phyloP scores from a whole-genome alignment of 2,113 vertebrate species.

The Chloropsis cyanopogon region DNA sequence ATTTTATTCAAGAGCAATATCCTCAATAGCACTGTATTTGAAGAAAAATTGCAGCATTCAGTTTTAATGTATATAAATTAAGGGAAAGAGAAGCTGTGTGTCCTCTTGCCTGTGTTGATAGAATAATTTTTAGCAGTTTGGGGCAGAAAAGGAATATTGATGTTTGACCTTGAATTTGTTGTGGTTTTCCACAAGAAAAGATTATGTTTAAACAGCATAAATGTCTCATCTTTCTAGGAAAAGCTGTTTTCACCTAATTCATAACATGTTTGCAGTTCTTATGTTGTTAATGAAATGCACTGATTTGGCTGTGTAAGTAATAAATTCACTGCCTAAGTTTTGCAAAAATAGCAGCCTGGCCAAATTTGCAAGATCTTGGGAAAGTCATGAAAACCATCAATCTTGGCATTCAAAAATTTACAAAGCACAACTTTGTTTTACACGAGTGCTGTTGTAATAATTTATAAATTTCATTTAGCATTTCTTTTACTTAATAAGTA shows the following conservation, averaged over 20 bases:
- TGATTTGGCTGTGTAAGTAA: conserved; percentile 44
- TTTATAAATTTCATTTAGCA: conserved; percentile 47
- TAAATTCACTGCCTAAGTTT: conserved; percentile 36
- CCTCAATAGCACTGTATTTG: neutral
- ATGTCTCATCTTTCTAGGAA: conserved; percentile 24
- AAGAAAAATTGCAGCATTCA: neutral
- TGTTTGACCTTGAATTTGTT: conserved; percentile 31
- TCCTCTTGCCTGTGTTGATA: neutral
- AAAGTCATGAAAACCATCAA: conserved; percentile 42
- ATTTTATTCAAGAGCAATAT: neutral
- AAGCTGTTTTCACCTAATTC: conserved; percentile 55
- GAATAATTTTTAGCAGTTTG: neutral
- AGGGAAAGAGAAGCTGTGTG: neutral
- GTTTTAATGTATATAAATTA: neutral
- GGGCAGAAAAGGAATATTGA: neutral
- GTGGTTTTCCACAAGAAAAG: conserved; percentile 24
- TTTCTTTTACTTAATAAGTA: conserved; percentile 27
- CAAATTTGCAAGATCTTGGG: conserved; percentile 30
- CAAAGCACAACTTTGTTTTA: conserved; percentile 47
- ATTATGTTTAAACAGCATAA: neutral
- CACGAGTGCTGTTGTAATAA: neutral
- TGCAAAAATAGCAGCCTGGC: neutral
- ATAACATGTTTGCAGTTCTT: conserved; percentile 44
- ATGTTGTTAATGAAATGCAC: conserved; percentile 14
- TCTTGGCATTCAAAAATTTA: conserved; percentile 12